Evolutionary conservation across 2,113 vertebrate species (phyloP).

Genomic region (Epinephelus moara): DNA sequence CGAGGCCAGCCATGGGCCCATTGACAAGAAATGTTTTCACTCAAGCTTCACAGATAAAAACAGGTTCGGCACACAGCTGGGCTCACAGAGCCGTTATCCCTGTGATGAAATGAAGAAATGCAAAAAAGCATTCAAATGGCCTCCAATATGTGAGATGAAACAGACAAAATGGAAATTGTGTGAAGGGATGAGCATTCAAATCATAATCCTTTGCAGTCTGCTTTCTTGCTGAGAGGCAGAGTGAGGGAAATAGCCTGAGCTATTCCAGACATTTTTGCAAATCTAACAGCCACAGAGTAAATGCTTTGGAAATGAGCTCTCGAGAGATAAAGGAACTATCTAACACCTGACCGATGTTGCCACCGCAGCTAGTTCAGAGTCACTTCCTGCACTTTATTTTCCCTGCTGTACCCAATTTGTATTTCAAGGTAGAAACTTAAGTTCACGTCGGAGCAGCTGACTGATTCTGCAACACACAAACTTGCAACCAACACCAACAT

Average conservation of each 20-base stretch:
- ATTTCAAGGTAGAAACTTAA: background rate
- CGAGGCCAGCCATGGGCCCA: slow-evolving; percentile 16
- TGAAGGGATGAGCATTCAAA: slow-evolving; percentile 28
- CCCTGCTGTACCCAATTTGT: background rate
- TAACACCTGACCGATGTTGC: background rate
- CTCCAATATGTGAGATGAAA: slow-evolving; percentile 1
- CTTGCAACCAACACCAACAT: background rate
- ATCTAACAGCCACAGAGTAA: background rate
- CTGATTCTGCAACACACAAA: slow-evolving; percentile 4
- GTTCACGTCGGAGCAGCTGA: background rate
- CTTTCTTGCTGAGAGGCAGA: background rate
- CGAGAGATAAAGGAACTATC: background rate
- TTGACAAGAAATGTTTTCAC: slow-evolving; percentile 46
- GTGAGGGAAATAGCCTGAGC: background rate
- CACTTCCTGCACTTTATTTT: background rate
- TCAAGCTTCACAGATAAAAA: slow-evolving; percentile 26
- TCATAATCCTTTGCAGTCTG: background rate
- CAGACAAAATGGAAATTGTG: slow-evolving; percentile 26
- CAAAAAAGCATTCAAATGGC: slow-evolving; percentile 56
- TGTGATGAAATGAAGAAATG: slow-evolving; percentile 46
- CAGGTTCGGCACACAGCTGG: background rate
- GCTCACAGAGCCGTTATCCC: slow-evolving; percentile 8
- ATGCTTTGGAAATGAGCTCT: background rate
- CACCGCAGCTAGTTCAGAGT: background rate
- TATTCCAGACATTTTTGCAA: background rate